A percentile compares a stretch with the other conserved stretches of the same genome.
phyloP scores from a whole-genome alignment of 2,797 vertebrate genomes.

The Chloroceryle amazona region DNA sequence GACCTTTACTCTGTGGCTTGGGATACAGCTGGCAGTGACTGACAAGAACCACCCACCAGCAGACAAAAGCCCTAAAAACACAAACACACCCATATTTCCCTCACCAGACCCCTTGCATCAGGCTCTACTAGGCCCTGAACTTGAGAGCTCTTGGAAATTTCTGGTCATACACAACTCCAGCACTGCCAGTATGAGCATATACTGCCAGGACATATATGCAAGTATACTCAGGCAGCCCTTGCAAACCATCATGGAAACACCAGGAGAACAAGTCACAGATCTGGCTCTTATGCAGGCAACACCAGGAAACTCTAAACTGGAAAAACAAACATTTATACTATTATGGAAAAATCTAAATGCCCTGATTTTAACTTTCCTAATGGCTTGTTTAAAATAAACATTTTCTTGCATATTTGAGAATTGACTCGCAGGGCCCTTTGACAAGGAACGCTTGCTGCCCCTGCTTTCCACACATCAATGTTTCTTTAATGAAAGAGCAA shows the following conservation, averaged over 20 bases:
- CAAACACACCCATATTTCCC: not conserved
- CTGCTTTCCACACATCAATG: not conserved
- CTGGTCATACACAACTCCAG: not conserved
- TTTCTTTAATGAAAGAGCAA: slow-evolving; percentile 21
- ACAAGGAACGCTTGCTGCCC: not conserved
- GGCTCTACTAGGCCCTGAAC: not conserved
- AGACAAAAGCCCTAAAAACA: not conserved
- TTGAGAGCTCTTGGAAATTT: not conserved
- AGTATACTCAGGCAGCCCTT: not conserved
- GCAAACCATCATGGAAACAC: not conserved
- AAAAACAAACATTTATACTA: slow-evolving; percentile 18
- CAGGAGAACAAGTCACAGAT: not conserved
- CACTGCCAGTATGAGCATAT: not conserved
- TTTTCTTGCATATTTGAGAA: not conserved
- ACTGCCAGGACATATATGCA: too few species aligned
- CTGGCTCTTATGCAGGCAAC: not conserved
- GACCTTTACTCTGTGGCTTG: fast-evolving
- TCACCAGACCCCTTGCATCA: not conserved
- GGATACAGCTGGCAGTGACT: not conserved
- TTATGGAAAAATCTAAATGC: slow-evolving; percentile 36
- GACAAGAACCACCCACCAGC: not conserved
- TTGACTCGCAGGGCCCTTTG: not conserved
- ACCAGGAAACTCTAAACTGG: slow-evolving; percentile 3
- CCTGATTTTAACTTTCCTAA: not conserved
- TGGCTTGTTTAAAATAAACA: not conserved